Evolutionary conservation across 2,888 invertebrate genomes (phyloP).

Genomic region (Caenorhabditis doughertyi): DNA sequence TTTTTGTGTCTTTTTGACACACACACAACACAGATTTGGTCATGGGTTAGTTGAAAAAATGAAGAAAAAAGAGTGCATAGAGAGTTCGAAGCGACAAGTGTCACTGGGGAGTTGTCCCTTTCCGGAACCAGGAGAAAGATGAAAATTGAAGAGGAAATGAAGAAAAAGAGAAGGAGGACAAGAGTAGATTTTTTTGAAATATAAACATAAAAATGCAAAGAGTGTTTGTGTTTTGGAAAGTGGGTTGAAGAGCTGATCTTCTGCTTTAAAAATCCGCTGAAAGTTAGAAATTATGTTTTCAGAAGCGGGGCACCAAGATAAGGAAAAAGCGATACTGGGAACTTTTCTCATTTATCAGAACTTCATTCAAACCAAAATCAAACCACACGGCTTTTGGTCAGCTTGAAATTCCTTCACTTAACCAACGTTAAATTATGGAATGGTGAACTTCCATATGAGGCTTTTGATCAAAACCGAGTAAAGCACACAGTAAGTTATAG

Average conservation of each 20-base stretch:
- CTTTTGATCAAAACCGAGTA: too few relatives aligned
- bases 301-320: too few relatives aligned
- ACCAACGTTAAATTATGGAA: too few relatives aligned
- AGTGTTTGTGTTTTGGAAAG: constrained; percentile 1
- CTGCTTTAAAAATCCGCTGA: not conserved
- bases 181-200: constrained; percentile 23
- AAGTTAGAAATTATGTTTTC: not conserved
- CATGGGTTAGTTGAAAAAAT: constrained; percentile 48
- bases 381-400: too few relatives aligned
- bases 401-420: too few relatives aligned
- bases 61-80: constrained; percentile 36
- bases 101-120: constrained; percentile 51
- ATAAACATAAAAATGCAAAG: constrained; percentile 12
- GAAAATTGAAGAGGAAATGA: constrained; percentile 26
- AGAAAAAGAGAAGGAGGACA: constrained; percentile 12
- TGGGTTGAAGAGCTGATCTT: not conserved
- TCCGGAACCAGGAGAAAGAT: constrained; percentile 26
- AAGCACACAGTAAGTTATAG: too few relatives aligned
- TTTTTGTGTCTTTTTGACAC: constrained; percentile 54
- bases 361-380: too few relatives aligned
- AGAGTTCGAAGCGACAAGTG: constrained; percentile 57
- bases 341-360: too few relatives aligned
- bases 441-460: too few relatives aligned
- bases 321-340: too few relatives aligned
- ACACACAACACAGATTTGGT: constrained; percentile 52